Evolutionary conservation across 2,797 vertebrate genomes (phyloP).

Genomic region (Melopsittacus undulatus): DNA sequence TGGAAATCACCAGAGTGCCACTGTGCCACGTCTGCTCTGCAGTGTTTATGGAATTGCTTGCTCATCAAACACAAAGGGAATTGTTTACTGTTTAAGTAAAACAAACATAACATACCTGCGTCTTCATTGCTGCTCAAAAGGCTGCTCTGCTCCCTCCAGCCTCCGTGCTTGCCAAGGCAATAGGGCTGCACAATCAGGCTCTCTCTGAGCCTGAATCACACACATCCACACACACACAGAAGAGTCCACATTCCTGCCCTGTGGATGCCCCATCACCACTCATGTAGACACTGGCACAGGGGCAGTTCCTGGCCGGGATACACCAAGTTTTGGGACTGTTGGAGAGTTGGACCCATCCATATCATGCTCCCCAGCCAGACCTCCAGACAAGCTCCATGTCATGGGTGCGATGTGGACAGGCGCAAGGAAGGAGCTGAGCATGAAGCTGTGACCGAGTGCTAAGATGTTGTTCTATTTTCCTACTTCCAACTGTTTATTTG

Average conservation of each 20-base stretch:
- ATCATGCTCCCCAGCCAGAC: neutral
- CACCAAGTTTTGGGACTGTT: neutral
- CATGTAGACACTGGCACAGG: accelerated
- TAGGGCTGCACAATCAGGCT: neutral
- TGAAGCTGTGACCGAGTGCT: neutral
- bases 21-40: conserved; percentile 39
- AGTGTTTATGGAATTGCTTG: conserved; percentile 28
- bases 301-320: neutral
- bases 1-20: neutral
- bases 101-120: neutral
- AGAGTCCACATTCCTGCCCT: neutral
- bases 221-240: neutral
- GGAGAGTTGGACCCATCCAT: neutral
- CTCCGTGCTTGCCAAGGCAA: neutral
- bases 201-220: neutral
- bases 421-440: neutral
- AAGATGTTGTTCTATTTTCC: neutral
- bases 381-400: neutral
- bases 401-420: neutral
- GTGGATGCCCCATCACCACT: neutral
- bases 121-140: neutral
- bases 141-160: neutral
- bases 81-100: conserved; percentile 46
- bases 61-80: conserved; percentile 27
- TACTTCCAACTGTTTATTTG: conserved; percentile 51